These are phyloP conservation scores for Cataglyphis rosenhaueri DNA, from an alignment of 2,888 invertebrate genomes.

Conservation along the genomic window DNA sequence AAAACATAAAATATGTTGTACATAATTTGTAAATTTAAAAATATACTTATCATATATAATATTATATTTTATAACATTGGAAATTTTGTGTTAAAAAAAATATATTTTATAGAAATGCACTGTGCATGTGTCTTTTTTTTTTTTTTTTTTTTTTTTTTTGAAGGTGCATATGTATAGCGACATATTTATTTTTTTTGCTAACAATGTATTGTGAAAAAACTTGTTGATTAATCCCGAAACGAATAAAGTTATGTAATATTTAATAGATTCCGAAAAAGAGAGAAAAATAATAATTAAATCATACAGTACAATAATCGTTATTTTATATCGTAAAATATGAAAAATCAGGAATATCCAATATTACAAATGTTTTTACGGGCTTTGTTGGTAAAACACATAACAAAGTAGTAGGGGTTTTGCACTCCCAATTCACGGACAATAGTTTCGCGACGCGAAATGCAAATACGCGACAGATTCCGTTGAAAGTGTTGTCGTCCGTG, in stretches of 20 bases:
- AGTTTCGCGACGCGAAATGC: conserved; percentile 65
- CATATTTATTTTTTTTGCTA: not conserved
- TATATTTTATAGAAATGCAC: not conserved
- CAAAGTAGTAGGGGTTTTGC: conserved; percentile 38
- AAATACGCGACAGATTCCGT: conserved; percentile 61
- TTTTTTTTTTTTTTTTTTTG: not conserved
- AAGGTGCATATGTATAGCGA: not conserved
- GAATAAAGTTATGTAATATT: not conserved
- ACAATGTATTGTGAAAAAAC: not conserved
- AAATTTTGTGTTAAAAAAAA: not conserved
- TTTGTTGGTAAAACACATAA: conserved; percentile 2
- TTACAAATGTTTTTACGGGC: conserved; percentile 11
- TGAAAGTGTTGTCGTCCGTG: conserved; percentile 65
- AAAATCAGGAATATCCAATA: conserved; percentile 15
- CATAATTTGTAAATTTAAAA: not conserved
- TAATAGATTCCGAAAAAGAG: not conserved
- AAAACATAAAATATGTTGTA: not conserved
- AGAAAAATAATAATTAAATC: not conserved
- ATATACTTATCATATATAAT: not conserved
- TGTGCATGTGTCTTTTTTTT: not conserved
- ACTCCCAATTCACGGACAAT: conserved; percentile 59
- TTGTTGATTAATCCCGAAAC: not conserved
- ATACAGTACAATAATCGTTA: not conserved
- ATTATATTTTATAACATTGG: not conserved
- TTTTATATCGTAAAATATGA: conserved; percentile 5